phyloP scores from a whole-genome alignment of 2,888 invertebrate species.

The Chloromyia formosa region DNA sequence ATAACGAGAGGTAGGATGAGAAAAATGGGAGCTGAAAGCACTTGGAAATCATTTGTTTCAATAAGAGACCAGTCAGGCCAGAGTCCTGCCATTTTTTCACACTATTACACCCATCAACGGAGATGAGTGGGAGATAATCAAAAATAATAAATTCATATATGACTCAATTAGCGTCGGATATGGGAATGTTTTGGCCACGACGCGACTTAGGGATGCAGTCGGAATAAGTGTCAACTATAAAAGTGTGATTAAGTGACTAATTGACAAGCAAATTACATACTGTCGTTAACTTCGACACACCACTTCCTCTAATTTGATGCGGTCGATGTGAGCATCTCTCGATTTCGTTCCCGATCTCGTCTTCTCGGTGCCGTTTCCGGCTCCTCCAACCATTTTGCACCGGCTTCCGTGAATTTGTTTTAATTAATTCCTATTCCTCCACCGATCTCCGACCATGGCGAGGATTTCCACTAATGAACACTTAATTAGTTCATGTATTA shows the following conservation, averaged over 20 bases:
- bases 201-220: background rate
- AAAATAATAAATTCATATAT: conserved; percentile 10
- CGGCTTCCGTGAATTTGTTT: conserved; percentile 39
- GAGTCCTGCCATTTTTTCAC: conserved; percentile 36
- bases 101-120: conserved; percentile 36
- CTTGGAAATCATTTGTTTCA: conserved; percentile 31
- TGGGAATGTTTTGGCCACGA: background rate
- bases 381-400: conserved; percentile 24
- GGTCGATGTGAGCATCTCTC: conserved; percentile 3
- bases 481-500: conserved; percentile 39
- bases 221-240: no score
- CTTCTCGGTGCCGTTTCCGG: background rate
- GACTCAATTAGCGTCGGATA: background rate
- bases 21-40: conserved; percentile 22
- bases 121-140: conserved; percentile 18
- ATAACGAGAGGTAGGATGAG: background rate
- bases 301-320: conserved; percentile 31
- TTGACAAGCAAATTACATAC: background rate
- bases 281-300: background rate
- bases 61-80: conserved; percentile 16
- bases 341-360: conserved; percentile 1
- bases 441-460: conserved; percentile 13
- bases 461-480: conserved; percentile 35
- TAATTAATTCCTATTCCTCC: conserved; percentile 40
- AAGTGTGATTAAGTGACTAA: background rate